These are phyloP conservation scores for Drosophila buzzatii DNA, from an alignment of 2,888 invertebrate species.

Conservation along the genomic window DNA sequence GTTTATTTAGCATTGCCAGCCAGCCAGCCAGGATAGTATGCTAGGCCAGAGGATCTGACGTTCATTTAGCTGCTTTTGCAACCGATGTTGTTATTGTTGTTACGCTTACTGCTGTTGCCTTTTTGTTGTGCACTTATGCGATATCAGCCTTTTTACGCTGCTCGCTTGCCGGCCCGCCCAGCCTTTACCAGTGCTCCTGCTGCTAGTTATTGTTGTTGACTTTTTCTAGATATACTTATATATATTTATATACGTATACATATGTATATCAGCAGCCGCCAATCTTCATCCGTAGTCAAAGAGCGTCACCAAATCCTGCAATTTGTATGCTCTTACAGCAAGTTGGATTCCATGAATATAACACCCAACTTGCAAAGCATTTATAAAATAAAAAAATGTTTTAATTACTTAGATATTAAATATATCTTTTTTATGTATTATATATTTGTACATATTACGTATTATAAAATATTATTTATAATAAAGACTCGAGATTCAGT, in stretches of 20 bases:
- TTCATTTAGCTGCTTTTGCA: slow-evolving; percentile 56
- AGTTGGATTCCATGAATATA: not conserved
- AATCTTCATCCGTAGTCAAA: slow-evolving; percentile 57
- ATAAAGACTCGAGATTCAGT: too few relatives aligned
- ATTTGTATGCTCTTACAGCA: slow-evolving; percentile 55
- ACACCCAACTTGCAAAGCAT: not conserved
- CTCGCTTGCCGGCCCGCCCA: slow-evolving; percentile 3
- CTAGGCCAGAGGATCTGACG: slow-evolving; percentile 62
- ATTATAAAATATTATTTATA: not conserved
- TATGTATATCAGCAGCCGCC: slow-evolving; percentile 55
- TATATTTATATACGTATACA: not conserved
- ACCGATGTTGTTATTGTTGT: slow-evolving; percentile 24
- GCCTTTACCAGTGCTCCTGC: not conserved
- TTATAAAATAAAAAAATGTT: not conserved
- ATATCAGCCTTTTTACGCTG: slow-evolving; percentile 67
- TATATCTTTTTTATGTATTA: not conserved
- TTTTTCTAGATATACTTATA: slow-evolving; percentile 16
- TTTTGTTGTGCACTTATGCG: slow-evolving; percentile 75
- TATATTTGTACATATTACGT: too few relatives aligned
- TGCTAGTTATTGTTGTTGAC: slow-evolving; percentile 55
- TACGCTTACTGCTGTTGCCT: slow-evolving; percentile 28
- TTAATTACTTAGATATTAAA: not conserved
- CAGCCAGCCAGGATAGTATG: slow-evolving; percentile 47
- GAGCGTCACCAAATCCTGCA: slow-evolving; percentile 37
- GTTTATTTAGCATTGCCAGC: slow-evolving; percentile 70